Conservation (phyloP, 2,888 invertebrate genomes). For the Heteropelma amictum region DNA sequence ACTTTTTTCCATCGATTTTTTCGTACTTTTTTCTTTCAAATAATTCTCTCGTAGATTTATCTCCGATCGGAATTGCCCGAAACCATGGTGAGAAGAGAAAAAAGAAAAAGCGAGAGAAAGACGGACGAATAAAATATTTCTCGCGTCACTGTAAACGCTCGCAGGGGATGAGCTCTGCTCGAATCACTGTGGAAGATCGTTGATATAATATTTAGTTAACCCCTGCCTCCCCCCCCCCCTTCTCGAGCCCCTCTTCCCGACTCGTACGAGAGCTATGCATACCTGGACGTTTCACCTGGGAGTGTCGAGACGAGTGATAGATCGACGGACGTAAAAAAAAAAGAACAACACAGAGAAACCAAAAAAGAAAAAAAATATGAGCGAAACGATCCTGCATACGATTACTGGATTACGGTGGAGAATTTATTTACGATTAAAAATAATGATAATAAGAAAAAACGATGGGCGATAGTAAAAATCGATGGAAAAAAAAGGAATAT, state of each 20-base stretch:
- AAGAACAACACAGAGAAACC: background rate
- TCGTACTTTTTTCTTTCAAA: too few relatives aligned
- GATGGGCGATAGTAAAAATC: slow-evolving; percentile 13
- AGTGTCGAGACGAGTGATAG: slow-evolving; percentile 55
- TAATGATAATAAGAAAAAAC: slow-evolving; percentile 25
- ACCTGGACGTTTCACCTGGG: slow-evolving; percentile 15
- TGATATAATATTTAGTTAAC: slow-evolving; percentile 31
- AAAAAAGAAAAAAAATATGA: slow-evolving; percentile 1
- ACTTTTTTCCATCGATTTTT: too few relatives aligned
- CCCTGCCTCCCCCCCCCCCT: background rate
- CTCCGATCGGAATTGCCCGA: too few relatives aligned
- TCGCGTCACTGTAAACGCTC: background rate
- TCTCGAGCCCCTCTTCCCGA: background rate
- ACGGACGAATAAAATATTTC: slow-evolving; percentile 22
- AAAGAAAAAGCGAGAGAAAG: background rate
- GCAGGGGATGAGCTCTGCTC: slow-evolving; percentile 28
- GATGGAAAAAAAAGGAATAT: slow-evolving; percentile 15
- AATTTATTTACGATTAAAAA: slow-evolving; percentile 29
- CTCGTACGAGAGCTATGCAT: slow-evolving; percentile 5
- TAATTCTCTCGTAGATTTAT: too few relatives aligned
- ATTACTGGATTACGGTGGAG: slow-evolving; percentile 50
- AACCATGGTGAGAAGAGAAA: too few relatives aligned
- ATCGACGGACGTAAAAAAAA: slow-evolving; percentile 46
- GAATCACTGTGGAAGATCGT: slow-evolving; percentile 36
- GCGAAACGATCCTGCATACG: slow-evolving; percentile 56